Evolutionary conservation across 2,888 invertebrate genomes (phyloP), one percentile per base, ranked within the genome.

Genomic region (Serrognathus titanus): DNA sequence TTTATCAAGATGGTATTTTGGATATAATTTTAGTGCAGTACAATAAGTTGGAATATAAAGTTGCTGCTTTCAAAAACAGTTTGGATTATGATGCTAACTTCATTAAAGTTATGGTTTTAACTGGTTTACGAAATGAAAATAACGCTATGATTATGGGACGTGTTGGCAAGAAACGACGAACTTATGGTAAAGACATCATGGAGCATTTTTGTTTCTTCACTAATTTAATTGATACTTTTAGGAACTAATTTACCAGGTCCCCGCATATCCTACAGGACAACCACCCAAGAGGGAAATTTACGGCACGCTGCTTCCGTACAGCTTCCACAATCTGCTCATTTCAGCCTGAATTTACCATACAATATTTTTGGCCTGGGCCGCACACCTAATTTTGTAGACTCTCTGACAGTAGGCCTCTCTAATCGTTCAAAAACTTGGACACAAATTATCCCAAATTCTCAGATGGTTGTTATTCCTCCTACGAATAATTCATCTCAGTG

Each of bases 341-440:
- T 91, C 74, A 86, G 95, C 1, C 81, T 99, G n/a, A 94, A 96
- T 75, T 79, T 97, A 54, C 98, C 99, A 0, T 99, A 94, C 75
- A 90, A 91, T 0, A 90, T 96, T 63, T 98, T 99, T 78, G 99
- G 99, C 1, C 81, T 99, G n/a, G 99, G 98, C 2, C 85, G 96
- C 57, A 96, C 96, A 38, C 97, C 98, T 1, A 99, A 99, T 79
- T 99, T 98, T 79, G 92, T 99, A 0, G 97, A 98, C 71, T 85
- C 84, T 9, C 79, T 98, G 37, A 87, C 85, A 53, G 92, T 96
- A 1, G 92, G 94, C 7, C 77, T 90, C 48, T 86, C 85, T n/a
- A 83, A 85, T 55, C 82, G 82, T 68, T 85, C 82, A 0, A 86
- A 86, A 63, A 86, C 85, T 56, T 97, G 94, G 92, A 87, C 89